Conservation (phyloP, 2,113 vertebrate genomes). For the Sinosuthora webbiana region DNA sequence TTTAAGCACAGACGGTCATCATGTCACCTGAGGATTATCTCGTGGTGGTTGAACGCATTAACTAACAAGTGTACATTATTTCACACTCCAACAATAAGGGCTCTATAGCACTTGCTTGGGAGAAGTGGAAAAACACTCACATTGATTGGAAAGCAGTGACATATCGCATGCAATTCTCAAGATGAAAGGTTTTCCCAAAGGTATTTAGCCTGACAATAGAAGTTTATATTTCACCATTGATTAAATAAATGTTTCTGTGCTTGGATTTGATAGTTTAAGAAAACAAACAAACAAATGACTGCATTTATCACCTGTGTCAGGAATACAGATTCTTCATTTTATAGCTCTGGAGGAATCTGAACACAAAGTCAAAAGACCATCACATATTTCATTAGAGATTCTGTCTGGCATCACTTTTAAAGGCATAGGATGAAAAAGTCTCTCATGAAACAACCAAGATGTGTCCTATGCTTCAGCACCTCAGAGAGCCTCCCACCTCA, state of each 20-base stretch:
- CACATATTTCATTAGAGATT: not conserved
- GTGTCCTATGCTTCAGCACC: not conserved
- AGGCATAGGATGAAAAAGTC: not conserved
- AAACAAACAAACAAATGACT: not conserved
- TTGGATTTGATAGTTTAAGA: not conserved
- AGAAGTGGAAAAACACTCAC: not conserved
- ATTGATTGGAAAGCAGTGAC: not conserved
- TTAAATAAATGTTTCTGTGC: not conserved
- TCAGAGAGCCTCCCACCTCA: not conserved
- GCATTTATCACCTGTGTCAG: not conserved
- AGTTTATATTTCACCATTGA: not conserved
- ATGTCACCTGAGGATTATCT: conserved; percentile 65
- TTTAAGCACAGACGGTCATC: conserved; percentile 49
- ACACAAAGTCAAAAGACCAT: not conserved
- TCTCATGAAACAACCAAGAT: not conserved
- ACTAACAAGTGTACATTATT: conserved; percentile 46
- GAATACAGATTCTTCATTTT: not conserved
- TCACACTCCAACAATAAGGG: conserved; percentile 12
- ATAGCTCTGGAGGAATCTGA: not conserved
- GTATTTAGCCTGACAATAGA: not conserved
- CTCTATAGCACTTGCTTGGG: not conserved
- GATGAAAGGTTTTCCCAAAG: not conserved
- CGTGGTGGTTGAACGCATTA: conserved; percentile 44
- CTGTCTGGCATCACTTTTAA: not conserved
- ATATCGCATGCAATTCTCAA: not conserved